phyloP scores from a whole-genome alignment of 1,140 invertebrate species.

The Eumaeus atala region DNA sequence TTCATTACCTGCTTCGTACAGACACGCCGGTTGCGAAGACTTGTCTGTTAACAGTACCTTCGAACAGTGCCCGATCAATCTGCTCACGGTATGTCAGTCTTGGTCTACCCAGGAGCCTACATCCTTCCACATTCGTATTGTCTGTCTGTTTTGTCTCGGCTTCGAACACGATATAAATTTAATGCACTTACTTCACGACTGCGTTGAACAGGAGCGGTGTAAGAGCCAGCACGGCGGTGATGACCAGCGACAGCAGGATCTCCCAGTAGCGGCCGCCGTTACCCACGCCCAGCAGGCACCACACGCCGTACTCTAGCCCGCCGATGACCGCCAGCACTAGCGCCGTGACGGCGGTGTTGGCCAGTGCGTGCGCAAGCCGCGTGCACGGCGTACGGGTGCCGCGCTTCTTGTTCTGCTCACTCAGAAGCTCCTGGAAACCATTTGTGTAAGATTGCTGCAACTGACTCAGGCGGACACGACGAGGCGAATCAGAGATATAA shows the following conservation, averaged over 20 bases:
- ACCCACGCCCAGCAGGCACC: slow-evolving; percentile 32
- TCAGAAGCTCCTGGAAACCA: slow-evolving; percentile 63
- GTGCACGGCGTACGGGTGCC: slow-evolving; percentile 25
- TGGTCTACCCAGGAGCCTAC: too few species aligned
- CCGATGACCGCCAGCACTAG: slow-evolving; percentile 60
- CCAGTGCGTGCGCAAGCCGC: slow-evolving; percentile 23
- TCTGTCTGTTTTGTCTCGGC: too few species aligned
- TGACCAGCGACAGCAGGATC: slow-evolving; percentile 31
- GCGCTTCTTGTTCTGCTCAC: slow-evolving; percentile 53
- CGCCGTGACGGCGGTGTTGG: slow-evolving; percentile 59
- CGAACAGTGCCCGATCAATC: too few species aligned
- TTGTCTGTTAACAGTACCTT: too few species aligned
- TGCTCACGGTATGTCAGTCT: too few species aligned
- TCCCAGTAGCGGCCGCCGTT: slow-evolving; percentile 29
- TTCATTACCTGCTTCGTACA: too few species aligned
- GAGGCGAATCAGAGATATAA: too few species aligned
- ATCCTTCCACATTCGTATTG: too few species aligned
- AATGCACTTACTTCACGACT: slow-evolving; percentile 41
- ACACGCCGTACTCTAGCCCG: slow-evolving; percentile 49
- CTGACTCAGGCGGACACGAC: too few species aligned
- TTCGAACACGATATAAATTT: too few species aligned
- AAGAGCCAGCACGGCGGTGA: slow-evolving; percentile 34
- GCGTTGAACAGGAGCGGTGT: slow-evolving; percentile 43
- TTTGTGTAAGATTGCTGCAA: too few species aligned
- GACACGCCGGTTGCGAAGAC: too few species aligned